Evolutionary conservation across 2,113 vertebrate genomes (phyloP).

Genomic region (Tetrao urogallus): DNA sequence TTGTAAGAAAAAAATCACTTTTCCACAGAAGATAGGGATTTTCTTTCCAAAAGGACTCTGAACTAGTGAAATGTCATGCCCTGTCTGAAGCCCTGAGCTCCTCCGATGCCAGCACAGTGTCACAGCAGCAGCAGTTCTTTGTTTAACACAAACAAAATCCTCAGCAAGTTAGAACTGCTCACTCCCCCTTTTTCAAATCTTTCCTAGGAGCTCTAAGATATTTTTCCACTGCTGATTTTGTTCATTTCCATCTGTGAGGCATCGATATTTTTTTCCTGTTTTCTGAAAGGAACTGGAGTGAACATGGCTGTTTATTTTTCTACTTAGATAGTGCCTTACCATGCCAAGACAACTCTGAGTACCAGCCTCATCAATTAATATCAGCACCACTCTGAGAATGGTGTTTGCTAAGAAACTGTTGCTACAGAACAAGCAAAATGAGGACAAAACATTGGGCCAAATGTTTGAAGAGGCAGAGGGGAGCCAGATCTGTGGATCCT

Average conservation of each 20-base stretch:
- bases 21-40: neutral
- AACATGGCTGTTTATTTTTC: slow-evolving; percentile 72
- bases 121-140: slow-evolving; percentile 25
- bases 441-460: slow-evolving; percentile 74
- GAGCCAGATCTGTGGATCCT: slow-evolving; percentile 63
- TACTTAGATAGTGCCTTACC: slow-evolving; percentile 67
- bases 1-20: slow-evolving; percentile 35
- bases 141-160: slow-evolving; percentile 34
- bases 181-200: neutral
- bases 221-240: slow-evolving; percentile 37
- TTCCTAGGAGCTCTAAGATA: slow-evolving; percentile 39
- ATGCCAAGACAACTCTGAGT: slow-evolving; percentile 75
- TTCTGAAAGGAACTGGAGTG: slow-evolving; percentile 63
- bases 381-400: slow-evolving; percentile 70
- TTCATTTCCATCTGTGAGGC: slow-evolving; percentile 56
- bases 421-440: slow-evolving; percentile 75
- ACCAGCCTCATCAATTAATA: slow-evolving; percentile 76
- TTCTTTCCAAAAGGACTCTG: slow-evolving; percentile 34
- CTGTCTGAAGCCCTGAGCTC: neutral
- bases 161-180: neutral
- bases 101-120: neutral
- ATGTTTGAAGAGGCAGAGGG: slow-evolving; percentile 61
- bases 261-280: slow-evolving; percentile 46
- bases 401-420: slow-evolving; percentile 77
- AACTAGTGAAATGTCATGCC: slow-evolving; percentile 17